Base-by-base conservation (phyloP, 2,113 vertebrate species). In the Hymenochirus boettgeri region DNA sequence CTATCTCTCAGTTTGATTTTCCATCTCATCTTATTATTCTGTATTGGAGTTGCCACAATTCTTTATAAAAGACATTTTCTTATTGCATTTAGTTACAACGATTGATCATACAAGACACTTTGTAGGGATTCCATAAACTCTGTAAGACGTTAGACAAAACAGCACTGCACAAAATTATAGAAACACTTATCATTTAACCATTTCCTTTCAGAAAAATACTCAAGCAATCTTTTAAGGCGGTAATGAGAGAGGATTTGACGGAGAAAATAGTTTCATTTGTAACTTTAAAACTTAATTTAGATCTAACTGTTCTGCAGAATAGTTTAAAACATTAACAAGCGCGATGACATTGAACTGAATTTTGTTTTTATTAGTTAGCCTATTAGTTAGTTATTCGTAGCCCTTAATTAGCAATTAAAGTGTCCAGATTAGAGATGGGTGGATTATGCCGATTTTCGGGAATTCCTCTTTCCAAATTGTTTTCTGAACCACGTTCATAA, bases 221-320 rank as follows among this genome's bases (percentile, higher is more conserved):
- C 57, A 59, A 71, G 42, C 62, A 61, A 80, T 79, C 52, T 77
- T 81, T 80, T 72, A 72, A 76, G 80, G 39, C 73, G 23, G 19
- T 21, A 50, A 54, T 57, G 48, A 26, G 48, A 57, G 74, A 47
- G 31, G 73, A 77, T 73, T 54, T 80, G 73, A 79, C 78, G 77
- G 75, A 78, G 50, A 58, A 81, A 79, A 80, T 76, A 61, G 71
- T 80, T 79, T 76, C 71, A 76, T 77, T 82, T 72, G 52, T 0
- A 21, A 75, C 71, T 75, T 80, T 76, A 76, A 74, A 77, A n/a
- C 76, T 72, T 76, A 57, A 73, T 73, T 78, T 80, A 27, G 19
- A 63, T 42, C 18, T 23, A 4, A n/a, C 23, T 21, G 11, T 1
- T 35, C 11, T 3, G 13, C 26, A 21, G 62, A 59, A 21, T 29